A percentile compares a stretch with the other conserved stretches of the same genome.
Conservation (phyloP, 2,797 vertebrate species). For the Malacoraja senta region DNA sequence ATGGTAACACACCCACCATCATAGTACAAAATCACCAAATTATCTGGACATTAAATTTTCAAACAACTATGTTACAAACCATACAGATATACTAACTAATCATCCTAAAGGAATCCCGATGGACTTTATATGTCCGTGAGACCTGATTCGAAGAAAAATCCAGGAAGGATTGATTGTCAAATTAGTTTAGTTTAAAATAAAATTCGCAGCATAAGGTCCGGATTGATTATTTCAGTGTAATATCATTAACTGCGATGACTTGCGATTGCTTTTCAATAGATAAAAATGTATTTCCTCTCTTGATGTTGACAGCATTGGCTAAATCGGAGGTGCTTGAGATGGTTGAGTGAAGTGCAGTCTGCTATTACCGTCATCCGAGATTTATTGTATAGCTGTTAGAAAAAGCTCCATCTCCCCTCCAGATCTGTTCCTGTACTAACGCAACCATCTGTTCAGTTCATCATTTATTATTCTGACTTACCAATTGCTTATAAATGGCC, state of each 20-base stretch:
- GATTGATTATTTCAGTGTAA: not conserved
- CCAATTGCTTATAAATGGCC: conserved; percentile 18
- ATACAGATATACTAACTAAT: too few species aligned
- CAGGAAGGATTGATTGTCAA: not conserved
- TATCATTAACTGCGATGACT: not conserved
- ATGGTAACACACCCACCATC: too few species aligned
- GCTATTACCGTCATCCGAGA: not conserved
- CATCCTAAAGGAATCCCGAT: not conserved
- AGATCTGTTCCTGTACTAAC: not conserved
- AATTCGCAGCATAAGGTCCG: not conserved
- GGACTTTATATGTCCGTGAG: not conserved
- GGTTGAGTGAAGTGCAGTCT: not conserved
- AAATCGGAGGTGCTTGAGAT: not conserved
- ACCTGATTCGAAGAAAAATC: not conserved
- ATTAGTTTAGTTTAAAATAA: not conserved
- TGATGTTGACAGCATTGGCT: not conserved
- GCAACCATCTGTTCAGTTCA: conserved; percentile 20
- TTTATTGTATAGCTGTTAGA: not conserved
- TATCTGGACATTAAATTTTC: too few species aligned
- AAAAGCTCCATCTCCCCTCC: not conserved
- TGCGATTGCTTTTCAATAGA: not conserved
- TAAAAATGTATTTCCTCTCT: not conserved
- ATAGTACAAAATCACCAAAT: too few species aligned
- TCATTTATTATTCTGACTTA: conserved; percentile 34
- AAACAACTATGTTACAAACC: too few species aligned